These are phyloP conservation scores for Bombus sibiricus DNA, from an alignment of 1,140 invertebrate species.

Conservation along the genomic window DNA sequence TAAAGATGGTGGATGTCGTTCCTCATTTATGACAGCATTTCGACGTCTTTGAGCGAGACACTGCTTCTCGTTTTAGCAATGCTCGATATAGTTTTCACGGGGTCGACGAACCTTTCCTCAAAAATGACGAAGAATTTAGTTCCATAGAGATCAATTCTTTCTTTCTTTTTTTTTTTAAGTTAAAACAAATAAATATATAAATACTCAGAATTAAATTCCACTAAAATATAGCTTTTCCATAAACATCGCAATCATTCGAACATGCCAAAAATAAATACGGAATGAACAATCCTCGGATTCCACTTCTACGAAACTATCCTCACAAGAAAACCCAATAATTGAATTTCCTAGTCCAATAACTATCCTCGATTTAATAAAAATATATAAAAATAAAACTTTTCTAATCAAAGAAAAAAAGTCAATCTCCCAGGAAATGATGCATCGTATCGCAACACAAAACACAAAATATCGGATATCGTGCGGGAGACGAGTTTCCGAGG, in stretches of 20 bases:
- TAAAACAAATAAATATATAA: too few relatives aligned
- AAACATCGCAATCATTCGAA: too few relatives aligned
- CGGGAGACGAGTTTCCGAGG: neutral
- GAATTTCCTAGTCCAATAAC: neutral
- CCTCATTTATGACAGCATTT: constrained; percentile 7
- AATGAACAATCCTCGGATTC: too few relatives aligned
- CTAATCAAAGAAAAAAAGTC: neutral
- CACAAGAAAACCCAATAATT: neutral
- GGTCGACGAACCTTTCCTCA: neutral
- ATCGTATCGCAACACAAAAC: neutral
- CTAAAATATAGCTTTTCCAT: too few relatives aligned
- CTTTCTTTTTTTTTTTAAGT: neutral
- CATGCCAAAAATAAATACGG: too few relatives aligned
- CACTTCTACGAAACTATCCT: too few relatives aligned
- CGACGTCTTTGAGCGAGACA: neutral
- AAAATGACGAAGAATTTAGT: neutral
- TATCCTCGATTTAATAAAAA: neutral
- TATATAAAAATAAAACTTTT: too few relatives aligned
- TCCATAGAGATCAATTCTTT: neutral
- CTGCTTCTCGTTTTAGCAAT: constrained; percentile 4
- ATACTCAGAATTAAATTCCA: too few relatives aligned
- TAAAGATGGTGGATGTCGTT: constrained; percentile 12
- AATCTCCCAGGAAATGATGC: too few relatives aligned
- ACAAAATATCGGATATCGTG: neutral
- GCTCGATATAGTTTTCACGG: neutral